phyloP scores from a whole-genome alignment of 2,113 vertebrate species.

The Microtus montanus region DNA sequence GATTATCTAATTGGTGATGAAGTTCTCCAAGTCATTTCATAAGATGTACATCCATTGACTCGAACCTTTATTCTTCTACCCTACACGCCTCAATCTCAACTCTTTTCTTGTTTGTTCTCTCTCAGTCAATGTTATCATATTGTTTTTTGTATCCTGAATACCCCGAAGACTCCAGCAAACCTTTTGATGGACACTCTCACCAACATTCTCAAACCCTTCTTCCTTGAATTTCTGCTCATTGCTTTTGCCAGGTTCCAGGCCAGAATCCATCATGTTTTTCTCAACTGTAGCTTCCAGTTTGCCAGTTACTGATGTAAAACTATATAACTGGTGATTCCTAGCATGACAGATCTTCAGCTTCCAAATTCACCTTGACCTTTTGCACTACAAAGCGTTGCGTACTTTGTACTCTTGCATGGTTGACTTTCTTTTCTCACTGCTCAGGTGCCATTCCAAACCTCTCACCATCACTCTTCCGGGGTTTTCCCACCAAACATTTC shows the following conservation, averaged over 20 bases:
- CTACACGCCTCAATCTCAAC: neutral
- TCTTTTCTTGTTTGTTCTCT: neutral
- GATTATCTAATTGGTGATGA: conserved; percentile 30
- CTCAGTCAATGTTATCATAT: neutral
- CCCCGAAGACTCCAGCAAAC: neutral
- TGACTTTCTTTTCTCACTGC: conserved; percentile 20
- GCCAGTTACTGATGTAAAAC: conserved; percentile 55
- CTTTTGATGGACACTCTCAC: conserved; percentile 32
- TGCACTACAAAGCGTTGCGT: conserved; percentile 13
- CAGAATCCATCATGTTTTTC: conserved; percentile 51
- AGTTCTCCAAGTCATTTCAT: conserved; percentile 30
- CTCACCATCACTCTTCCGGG: neutral
- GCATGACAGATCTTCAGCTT: conserved; percentile 51
- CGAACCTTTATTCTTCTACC: neutral
- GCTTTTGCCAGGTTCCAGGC: conserved; percentile 48
- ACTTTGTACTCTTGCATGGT: neutral
- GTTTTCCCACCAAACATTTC: neutral
- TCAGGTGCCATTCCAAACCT: conserved; percentile 13
- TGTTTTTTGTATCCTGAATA: neutral
- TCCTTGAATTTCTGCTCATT: conserved; percentile 56
- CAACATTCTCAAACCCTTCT: conserved; percentile 2
- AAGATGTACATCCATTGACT: neutral
- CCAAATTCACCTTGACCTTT: conserved; percentile 65
- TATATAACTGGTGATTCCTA: conserved; percentile 41
- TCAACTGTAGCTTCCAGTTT: conserved; percentile 57